Base-by-base conservation (phyloP, 1,140 invertebrate genomes). In the Capitella teleta region DNA sequence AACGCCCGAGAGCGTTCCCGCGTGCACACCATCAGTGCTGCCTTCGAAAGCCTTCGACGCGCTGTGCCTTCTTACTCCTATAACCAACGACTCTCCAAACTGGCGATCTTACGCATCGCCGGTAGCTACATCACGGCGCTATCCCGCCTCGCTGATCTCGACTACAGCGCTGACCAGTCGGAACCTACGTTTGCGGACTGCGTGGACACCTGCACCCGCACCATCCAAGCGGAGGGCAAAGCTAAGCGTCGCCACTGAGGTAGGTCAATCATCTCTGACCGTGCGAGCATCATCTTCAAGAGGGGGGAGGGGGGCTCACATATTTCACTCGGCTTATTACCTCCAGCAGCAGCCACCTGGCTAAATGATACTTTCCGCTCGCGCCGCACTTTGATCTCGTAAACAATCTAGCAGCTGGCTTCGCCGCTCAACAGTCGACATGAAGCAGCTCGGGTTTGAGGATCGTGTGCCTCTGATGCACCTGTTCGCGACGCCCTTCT, bases 11-110 rank as follows among this genome's bases (percentile, higher is more conserved):
- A 95, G 68, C 73, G 90, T 28, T 90, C 89, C 6, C 75, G 90
- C 36, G 90, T 95, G 1, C 90, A 95, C 67, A 93, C 89, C 0
- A 94, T 95, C 53, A 91, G 87, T 62, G 89, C 89, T 0, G 89
- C 89, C 0, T 95, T 93, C 68, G 89, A 95, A 47, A 90, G 85
- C 0, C 73, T 95, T 1, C 76, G 89, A 28, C 76, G 76, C 30
- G 77, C 87, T 0, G 82, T 95, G 12, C 90, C 90, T 0, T 81
- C 88, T 0, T 93, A 92, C 62, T 89, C 87, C 4, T 85, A 89
- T 67, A 87, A 87, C 63, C 89, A 93, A 64, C 92, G 93, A 70
- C 76, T 94, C 5, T 91, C 87, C 0, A 93, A 93, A 64, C 67
- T 95, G 23, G 90, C 88, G 0, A 88, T 94, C 2, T 68, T 95